phyloP scores from a whole-genome alignment of 2,888 invertebrate species.

The Pherbina coryleti region DNA sequence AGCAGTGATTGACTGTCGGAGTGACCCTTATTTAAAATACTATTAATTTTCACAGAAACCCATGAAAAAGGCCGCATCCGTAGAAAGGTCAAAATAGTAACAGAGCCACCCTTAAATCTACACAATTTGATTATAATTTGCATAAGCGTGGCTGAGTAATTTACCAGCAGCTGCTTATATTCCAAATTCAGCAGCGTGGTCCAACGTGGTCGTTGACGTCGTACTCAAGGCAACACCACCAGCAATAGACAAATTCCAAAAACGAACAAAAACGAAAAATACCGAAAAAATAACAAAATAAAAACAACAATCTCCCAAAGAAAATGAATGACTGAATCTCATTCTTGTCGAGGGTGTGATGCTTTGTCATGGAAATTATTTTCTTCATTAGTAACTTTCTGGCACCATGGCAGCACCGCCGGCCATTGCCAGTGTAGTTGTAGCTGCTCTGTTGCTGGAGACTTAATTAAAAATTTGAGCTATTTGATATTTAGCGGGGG shows the following conservation, averaged over 20 bases:
- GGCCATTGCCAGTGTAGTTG: background rate
- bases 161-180: slow-evolving; percentile 5
- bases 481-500: background rate
- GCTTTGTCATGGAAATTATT: slow-evolving; percentile 64
- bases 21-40: too few relatives aligned
- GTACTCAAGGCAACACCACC: background rate
- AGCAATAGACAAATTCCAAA: too few relatives aligned
- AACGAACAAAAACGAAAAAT: background rate
- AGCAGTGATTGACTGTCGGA: too few relatives aligned
- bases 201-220: background rate
- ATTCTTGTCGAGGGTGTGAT: slow-evolving; percentile 10
- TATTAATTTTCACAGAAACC: too few relatives aligned
- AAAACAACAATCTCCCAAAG: background rate
- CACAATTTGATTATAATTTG: slow-evolving; percentile 26
- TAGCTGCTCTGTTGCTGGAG: background rate
- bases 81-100: background rate
- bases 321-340: background rate
- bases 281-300: too few relatives aligned
- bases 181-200: background rate
- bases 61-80: background rate
- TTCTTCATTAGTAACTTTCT: slow-evolving; percentile 64
- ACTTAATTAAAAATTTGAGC: slow-evolving; percentile 22
- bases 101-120: background rate
- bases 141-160: slow-evolving; percentile 19
- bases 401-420: slow-evolving; percentile 20